A percentile compares a stretch with the other conserved stretches of the same genome.
These are phyloP conservation scores for Drosophila auraria DNA, from an alignment of 1,140 invertebrate genomes.

Conservation along the genomic window DNA sequence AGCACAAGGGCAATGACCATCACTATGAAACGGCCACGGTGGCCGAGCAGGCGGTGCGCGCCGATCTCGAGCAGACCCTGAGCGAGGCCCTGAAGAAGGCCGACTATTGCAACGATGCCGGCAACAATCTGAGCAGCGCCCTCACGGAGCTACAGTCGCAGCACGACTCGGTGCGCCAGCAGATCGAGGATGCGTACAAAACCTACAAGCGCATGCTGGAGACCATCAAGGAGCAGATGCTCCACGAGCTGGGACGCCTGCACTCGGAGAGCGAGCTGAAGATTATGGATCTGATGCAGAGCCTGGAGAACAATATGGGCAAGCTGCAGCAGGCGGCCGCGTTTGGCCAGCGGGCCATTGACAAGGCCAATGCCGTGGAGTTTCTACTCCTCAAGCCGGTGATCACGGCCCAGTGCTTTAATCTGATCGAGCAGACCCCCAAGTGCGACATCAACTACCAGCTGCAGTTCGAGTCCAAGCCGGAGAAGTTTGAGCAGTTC, in stretches of 20 bases:
- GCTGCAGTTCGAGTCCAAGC: constrained; percentile 93
- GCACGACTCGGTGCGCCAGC: constrained; percentile 92
- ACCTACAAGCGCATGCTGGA: constrained; percentile 93
- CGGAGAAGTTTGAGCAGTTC: constrained; percentile 91
- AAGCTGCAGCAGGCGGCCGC: constrained; percentile 94
- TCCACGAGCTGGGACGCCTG: constrained; percentile 91
- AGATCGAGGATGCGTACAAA: constrained; percentile 94
- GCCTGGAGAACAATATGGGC: constrained; percentile 91
- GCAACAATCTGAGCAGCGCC: constrained; percentile 90
- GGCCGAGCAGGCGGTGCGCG: constrained; percentile 90
- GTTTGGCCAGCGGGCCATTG: constrained; percentile 91
- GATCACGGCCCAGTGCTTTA: constrained; percentile 90
- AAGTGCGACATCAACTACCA: constrained; percentile 91
- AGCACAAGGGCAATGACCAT: constrained; percentile 92
- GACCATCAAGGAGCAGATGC: constrained; percentile 90
- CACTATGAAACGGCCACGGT: constrained; percentile 91
- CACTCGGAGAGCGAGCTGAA: constrained; percentile 94
- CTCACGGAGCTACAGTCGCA: constrained; percentile 94
- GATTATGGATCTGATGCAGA: constrained; percentile 94
- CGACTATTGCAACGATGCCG: constrained; percentile 90
- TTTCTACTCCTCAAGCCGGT: constrained; percentile 92
- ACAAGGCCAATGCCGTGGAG: constrained; percentile 93
- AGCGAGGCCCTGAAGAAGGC: constrained; percentile 89
- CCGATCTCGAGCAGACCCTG: constrained; percentile 91
- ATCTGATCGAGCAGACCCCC: constrained; percentile 92